Evolutionary conservation across 2,888 invertebrate species (phyloP), one percentile per base, ranked within the genome.

Genomic region (Deilephila elpenor): DNA sequence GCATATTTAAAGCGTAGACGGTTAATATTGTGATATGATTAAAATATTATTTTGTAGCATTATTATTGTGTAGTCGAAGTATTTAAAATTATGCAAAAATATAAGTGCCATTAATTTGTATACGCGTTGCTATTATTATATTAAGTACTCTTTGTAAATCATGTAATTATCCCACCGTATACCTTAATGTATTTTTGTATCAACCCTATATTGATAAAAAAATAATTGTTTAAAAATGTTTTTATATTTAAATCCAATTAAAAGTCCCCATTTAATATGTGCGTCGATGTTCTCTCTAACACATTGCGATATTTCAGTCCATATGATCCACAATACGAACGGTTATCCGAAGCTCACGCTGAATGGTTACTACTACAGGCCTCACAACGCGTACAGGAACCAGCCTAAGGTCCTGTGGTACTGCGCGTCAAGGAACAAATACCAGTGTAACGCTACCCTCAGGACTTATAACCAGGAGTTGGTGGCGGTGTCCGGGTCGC

Each of bases 321-420:
- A 75, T 74, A 74, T 78, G 75, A 75, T 77, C 72, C 76, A 77
- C 74, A 75, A 77, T 17, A 67, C 75, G 77, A 90, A 88, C 76
- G 93, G 93, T 61, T 94, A 93, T 75, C 93, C 93, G 75, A 94
- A 93, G 85, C 78, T 94, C 78, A 80, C 88, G 75, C 76, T 89
- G 77, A 82, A 90, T 76, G 93, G 93, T 71, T 93, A 93, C 80
- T 82, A 84, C 77, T 94, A 89, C 78, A 87, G 93, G 17, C 92
- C 93, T 3, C 94, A 94, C 83, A 94, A 94, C 79, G 93, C 92
- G 59, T 93, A 94, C 77, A 86, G 94, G 72, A 93, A 93, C 74
- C 90, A 90, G 78, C 90, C 91, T 1, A 90, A 87, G 77, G 86
- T 93, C 59, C 79, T 94, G 70, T 94, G 94, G 94, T 94, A 94